Conservation (phyloP, 30 jellyfish, hydroid and myxozoan genomes). For the Pelagia noctiluca region DNA sequence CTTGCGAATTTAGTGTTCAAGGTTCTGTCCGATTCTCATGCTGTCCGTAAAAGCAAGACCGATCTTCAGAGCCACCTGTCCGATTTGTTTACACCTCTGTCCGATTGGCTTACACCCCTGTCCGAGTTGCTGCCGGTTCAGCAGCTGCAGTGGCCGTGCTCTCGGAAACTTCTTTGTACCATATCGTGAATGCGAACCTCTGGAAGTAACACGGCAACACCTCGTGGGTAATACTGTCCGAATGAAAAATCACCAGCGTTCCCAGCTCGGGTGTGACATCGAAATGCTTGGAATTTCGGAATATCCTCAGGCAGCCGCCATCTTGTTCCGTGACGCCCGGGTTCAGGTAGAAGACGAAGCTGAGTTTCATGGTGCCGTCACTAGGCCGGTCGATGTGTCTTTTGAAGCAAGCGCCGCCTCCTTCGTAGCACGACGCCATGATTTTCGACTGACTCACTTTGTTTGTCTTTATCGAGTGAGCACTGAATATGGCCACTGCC, state of each 20-base stretch:
- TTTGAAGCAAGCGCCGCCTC: slow-evolving; percentile 48
- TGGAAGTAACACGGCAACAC: slow-evolving; percentile 40
- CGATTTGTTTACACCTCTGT: too few species aligned
- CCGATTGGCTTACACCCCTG: too few species aligned
- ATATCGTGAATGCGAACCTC: slow-evolving; percentile 56
- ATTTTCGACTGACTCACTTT: slow-evolving; percentile 53
- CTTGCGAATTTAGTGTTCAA: too few species aligned
- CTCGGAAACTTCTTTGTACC: slow-evolving; percentile 69
- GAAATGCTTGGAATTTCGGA: neutral
- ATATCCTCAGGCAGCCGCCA: slow-evolving; percentile 68
- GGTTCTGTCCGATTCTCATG: too few species aligned
- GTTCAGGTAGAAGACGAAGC: slow-evolving; percentile 42
- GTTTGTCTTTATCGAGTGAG: slow-evolving; percentile 21
- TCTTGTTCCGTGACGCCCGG: slow-evolving; percentile 8
- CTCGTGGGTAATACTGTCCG: slow-evolving; percentile 56
- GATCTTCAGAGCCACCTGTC: too few species aligned
- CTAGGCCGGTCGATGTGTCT: slow-evolving; percentile 58
- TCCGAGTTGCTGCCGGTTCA: too few species aligned
- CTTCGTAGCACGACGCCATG: slow-evolving; percentile 67
- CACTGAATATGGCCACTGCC: slow-evolving; percentile 45
- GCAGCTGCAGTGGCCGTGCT: slow-evolving; percentile 15
- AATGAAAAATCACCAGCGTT: slow-evolving; percentile 41
- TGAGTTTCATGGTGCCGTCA: slow-evolving; percentile 53
- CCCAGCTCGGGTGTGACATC: slow-evolving; percentile 66
- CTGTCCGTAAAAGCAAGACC: too few species aligned